A percentile compares a stretch with the other conserved stretches of the same genome.
These are phyloP conservation scores for Poecile atricapillus DNA, from an alignment of 2,113 vertebrate species.

Conservation along the genomic window DNA sequence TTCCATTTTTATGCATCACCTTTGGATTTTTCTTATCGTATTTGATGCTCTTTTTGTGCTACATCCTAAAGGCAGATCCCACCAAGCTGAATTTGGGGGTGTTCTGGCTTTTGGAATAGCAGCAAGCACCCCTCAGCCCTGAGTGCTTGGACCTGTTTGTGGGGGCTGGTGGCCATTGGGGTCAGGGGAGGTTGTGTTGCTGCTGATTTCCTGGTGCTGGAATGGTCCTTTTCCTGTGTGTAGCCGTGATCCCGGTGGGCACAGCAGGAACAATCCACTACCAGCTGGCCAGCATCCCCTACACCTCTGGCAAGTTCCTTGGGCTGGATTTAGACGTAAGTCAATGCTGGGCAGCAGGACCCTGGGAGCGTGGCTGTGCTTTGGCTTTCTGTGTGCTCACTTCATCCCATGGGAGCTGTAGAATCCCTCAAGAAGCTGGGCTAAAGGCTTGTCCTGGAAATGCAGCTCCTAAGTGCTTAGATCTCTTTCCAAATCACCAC, in stretches of 20 bases:
- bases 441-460: not conserved
- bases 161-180: not conserved
- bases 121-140: accelerated
- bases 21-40: not conserved
- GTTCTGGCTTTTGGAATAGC: not conserved
- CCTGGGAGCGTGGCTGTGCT: accelerated
- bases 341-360: not conserved
- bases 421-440: not conserved
- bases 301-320: not conserved
- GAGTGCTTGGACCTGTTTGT: accelerated
- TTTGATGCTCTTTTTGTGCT: not conserved
- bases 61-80: not conserved
- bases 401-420: accelerated
- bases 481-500: not conserved
- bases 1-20: accelerated
- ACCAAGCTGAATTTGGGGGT: not conserved
- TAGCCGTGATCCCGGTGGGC: not conserved
- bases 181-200: not conserved
- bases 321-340: constrained; percentile 31
- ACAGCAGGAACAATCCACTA: not conserved
- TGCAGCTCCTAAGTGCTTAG: not conserved
- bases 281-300: constrained; percentile 4
- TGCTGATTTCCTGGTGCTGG: not conserved
- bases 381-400: not conserved
- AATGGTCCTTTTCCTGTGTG: accelerated